Conservation (phyloP, 2,797 vertebrate genomes). For the Leptodactylus fallax region DNA sequence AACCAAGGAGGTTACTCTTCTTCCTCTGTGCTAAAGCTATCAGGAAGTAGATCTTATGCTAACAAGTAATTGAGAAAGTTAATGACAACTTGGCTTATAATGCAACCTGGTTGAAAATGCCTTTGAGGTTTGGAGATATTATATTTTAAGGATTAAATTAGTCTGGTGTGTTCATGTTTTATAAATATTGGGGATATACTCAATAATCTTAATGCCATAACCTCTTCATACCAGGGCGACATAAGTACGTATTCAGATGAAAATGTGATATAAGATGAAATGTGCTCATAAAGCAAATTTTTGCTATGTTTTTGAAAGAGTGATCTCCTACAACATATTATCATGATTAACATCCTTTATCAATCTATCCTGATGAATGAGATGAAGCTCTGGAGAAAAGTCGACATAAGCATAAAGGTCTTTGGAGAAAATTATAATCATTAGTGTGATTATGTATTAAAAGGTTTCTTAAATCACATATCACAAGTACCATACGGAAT, state of each 20-base stretch:
- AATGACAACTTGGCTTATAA: no score
- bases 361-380: background rate
- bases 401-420: background rate
- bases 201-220: no score
- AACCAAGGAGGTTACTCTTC: no score
- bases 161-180: background rate
- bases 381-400: slow-evolving; percentile 7
- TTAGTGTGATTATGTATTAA: slow-evolving; percentile 50
- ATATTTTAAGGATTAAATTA: background rate
- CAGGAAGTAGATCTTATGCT: no score
- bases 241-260: background rate
- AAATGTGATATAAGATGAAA: background rate
- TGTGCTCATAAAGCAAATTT: background rate
- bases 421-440: slow-evolving; percentile 43
- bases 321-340: background rate
- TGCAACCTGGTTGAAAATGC: no score
- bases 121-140: no score
- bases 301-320: background rate
- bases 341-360: slow-evolving; percentile 5
- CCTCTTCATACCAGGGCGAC: background rate
- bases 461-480: slow-evolving; percentile 33
- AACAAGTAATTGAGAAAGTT: no score
- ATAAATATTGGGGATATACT: background rate
- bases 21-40: no score
- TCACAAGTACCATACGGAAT: slow-evolving; percentile 46